Evolutionary conservation across 2,113 vertebrate genomes (phyloP).

Genomic region (Meleagris gallopavo): DNA sequence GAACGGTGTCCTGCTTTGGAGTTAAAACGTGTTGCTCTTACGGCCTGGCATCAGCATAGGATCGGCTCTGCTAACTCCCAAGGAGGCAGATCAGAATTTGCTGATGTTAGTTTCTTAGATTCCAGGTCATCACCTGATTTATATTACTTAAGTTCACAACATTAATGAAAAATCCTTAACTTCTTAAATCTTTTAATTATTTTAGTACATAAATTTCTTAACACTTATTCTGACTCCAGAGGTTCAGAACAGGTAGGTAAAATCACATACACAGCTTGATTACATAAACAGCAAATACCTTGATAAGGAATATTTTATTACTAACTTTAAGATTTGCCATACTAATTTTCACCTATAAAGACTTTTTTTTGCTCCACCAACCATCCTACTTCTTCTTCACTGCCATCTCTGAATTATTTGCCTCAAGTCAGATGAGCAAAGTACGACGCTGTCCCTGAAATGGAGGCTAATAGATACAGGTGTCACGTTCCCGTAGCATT

Average conservation of each 20-base stretch:
- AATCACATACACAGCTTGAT: not conserved
- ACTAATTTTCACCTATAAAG: not conserved
- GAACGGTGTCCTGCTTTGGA: not conserved
- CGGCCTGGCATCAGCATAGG: not conserved
- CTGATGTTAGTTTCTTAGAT: not conserved
- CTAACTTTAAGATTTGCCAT: not conserved
- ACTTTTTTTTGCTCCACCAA: not conserved
- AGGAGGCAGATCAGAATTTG: not conserved
- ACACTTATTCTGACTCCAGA: not conserved
- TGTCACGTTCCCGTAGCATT: not conserved
- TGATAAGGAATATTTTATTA: not conserved
- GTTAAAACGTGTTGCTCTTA: not conserved
- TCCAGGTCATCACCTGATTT: not conserved
- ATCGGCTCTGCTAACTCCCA: not conserved
- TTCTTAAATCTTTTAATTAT: not conserved
- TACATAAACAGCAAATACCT: not conserved
- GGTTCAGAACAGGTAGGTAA: not conserved
- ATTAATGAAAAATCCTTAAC: not conserved
- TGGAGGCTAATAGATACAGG: accelerated
- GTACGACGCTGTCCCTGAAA: not conserved
- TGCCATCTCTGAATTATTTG: not conserved
- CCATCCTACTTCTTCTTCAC: not conserved
- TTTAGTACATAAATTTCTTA: not conserved
- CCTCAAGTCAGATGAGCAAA: not conserved
- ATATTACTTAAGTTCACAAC: not conserved